These are phyloP conservation scores for Trissolcus brochymenae DNA, from an alignment of 2,888 invertebrate species.

Conservation along the genomic window DNA sequence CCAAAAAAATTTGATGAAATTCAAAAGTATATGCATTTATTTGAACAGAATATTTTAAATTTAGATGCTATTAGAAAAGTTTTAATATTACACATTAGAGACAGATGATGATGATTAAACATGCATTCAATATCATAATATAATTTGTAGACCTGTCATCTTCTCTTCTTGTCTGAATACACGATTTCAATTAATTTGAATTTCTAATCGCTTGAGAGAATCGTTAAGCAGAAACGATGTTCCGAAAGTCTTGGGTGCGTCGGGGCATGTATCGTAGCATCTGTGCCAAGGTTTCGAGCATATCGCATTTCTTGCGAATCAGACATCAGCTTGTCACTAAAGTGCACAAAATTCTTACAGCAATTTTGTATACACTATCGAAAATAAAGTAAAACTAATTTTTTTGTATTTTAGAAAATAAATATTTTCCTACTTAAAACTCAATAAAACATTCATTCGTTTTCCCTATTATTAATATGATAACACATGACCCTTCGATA, in stretches of 20 bases:
- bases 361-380: no score
- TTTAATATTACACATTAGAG: no score
- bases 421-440: no score
- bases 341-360: slow-evolving; percentile 7
- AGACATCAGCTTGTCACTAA: slow-evolving; percentile 14
- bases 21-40: no score
- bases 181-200: slow-evolving; percentile 26
- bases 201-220: slow-evolving; percentile 35
- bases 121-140: slow-evolving; percentile 22
- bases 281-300: slow-evolving; percentile 27
- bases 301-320: slow-evolving; percentile 39
- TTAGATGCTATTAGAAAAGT: no score
- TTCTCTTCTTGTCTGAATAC: slow-evolving; percentile 13
- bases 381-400: no score
- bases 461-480: no score
- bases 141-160: slow-evolving; percentile 10
- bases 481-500: no score
- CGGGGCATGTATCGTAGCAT: slow-evolving; percentile 26
- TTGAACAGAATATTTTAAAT: no score
- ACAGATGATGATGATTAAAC: not conserved
- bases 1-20: no score
- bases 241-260: slow-evolving; percentile 21
- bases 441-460: no score
- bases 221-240: slow-evolving; percentile 25
- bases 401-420: no score